Evolutionary conservation across 2,888 invertebrate genomes (phyloP).

Genomic region (Lasiommata megera): DNA sequence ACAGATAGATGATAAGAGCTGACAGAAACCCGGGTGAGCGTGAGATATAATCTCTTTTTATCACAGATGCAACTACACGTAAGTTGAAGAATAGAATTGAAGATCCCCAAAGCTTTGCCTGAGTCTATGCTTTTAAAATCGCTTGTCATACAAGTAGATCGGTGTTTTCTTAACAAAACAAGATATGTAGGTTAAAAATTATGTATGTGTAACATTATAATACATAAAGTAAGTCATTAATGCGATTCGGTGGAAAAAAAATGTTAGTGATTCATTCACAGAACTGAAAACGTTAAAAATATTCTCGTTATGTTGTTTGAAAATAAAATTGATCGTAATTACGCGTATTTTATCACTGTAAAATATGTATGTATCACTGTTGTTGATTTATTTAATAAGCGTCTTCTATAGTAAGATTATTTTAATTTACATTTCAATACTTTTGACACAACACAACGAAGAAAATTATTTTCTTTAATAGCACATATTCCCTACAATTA

Average conservation of each 20-base stretch:
- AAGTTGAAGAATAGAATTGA: conserved; percentile 21
- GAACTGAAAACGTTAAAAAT: conserved; percentile 79
- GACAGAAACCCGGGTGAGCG: neutral
- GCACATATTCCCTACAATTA: conserved; percentile 56
- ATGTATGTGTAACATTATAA: conserved; percentile 29
- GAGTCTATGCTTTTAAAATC: conserved; percentile 55
- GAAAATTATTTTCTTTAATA: conserved; percentile 48
- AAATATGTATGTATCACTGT: conserved; percentile 69
- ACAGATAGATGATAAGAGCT: neutral
- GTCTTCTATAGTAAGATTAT: conserved; percentile 53
- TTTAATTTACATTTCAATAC: conserved; percentile 39
- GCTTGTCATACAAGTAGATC: conserved; percentile 60
- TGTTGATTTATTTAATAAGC: conserved; percentile 78
- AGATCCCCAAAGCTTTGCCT: conserved; percentile 39
- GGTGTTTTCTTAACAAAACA: conserved; percentile 36
- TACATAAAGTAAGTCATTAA: conserved; percentile 43
- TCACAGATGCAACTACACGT: neutral
- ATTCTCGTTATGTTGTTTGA: conserved; percentile 78
- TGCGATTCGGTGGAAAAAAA: conserved; percentile 54
- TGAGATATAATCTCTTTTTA: conserved; percentile 22
- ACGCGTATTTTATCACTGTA: conserved; percentile 55
- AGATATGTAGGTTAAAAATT: conserved; percentile 26
- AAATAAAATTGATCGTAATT: conserved; percentile 58
- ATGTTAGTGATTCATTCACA: conserved; percentile 80
- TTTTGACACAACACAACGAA: conserved; percentile 72